These are phyloP conservation scores for Spinus olivaceus DNA, from an alignment of 2,797 vertebrate species.

Conservation along the genomic window DNA sequence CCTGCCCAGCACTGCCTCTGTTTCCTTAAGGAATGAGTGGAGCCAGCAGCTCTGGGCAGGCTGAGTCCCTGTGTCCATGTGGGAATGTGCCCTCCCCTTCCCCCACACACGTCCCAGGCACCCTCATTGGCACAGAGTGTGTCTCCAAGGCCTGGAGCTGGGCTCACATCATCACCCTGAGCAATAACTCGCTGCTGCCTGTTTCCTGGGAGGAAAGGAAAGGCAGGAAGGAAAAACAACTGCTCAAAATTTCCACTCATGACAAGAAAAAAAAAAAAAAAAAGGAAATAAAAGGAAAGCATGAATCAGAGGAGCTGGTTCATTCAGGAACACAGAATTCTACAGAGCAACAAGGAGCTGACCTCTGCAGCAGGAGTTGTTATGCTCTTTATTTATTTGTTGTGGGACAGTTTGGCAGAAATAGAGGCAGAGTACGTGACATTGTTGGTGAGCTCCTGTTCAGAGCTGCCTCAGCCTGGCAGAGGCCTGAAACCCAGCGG, in stretches of 20 bases:
- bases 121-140: not conserved
- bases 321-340: not conserved
- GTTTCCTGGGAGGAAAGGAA: constrained; percentile 62
- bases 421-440: not conserved
- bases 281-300: not conserved
- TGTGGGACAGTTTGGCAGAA: not conserved
- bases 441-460: fast-evolving
- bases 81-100: not conserved
- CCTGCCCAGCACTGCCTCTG: fast-evolving
- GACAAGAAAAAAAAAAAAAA: not conserved
- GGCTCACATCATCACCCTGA: not conserved
- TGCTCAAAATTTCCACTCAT: constrained; percentile 48
- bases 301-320: constrained; percentile 14
- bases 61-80: fast-evolving
- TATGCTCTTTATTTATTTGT: not conserved
- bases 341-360: not conserved
- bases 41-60: not conserved
- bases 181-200: not conserved
- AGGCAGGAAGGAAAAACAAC: constrained; percentile 67
- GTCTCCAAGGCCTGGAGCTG: not conserved
- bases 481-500: fast-evolving
- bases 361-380: not conserved
- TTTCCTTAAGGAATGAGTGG: not conserved
- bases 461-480: not conserved
- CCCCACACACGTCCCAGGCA: not conserved